A percentile compares a stretch with the other conserved stretches of the same genome.
phyloP scores from a whole-genome alignment of 2,797 vertebrate genomes.

The Glyptemys insculpta region DNA sequence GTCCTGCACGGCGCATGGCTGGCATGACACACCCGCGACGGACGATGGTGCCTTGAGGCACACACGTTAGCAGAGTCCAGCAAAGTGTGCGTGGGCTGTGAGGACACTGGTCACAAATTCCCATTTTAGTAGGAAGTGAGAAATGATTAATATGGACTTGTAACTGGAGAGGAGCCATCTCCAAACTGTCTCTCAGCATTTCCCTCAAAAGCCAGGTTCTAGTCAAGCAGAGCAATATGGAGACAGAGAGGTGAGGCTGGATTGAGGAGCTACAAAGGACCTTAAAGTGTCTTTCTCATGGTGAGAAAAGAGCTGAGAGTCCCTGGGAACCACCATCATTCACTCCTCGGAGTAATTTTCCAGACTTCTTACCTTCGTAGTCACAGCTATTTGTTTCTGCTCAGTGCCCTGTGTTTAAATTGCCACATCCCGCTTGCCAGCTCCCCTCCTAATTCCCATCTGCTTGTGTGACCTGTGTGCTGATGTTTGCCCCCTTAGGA shows the following conservation, averaged over 20 bases:
- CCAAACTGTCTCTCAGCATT: neutral
- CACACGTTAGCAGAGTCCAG: neutral
- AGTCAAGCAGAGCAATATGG: neutral
- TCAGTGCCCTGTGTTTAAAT: neutral
- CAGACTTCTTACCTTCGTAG: neutral
- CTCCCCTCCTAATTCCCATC: constrained; percentile 49
- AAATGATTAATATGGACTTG: neutral
- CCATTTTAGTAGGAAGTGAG: neutral
- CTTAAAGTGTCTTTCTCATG: neutral
- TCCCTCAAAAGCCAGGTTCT: neutral
- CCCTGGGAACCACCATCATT: neutral
- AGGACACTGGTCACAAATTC: neutral
- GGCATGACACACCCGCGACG: neutral
- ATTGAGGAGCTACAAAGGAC: neutral
- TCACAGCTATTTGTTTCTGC: neutral
- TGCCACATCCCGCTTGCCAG: constrained; percentile 11
- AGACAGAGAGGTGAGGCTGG: neutral
- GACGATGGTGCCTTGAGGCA: neutral
- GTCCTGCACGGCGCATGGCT: neutral
- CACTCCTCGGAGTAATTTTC: neutral
- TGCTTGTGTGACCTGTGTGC: constrained; percentile 80
- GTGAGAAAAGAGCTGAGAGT: neutral
- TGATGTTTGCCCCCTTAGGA: constrained; percentile 86
- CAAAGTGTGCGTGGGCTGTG: neutral
- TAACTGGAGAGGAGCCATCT: neutral